Evolutionary conservation across 2,113 vertebrate genomes (phyloP).

Genomic region (Butastur rufipennis): DNA sequence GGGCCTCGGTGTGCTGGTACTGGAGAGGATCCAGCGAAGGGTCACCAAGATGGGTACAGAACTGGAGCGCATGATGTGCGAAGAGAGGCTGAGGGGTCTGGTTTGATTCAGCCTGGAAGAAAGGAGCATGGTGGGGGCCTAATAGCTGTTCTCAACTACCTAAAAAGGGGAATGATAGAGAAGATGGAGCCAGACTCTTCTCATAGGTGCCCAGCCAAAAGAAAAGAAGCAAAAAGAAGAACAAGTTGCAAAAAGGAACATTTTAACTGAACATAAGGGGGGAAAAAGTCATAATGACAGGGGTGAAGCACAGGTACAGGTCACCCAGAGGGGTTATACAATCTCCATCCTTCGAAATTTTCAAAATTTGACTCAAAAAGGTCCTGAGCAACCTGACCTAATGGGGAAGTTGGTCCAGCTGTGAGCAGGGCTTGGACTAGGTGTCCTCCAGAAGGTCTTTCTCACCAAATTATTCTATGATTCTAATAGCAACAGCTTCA

Average conservation of each 20-base stretch:
- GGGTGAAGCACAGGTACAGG: background rate
- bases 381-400: background rate
- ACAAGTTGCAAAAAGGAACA: background rate
- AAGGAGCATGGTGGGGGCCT: accelerated
- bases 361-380: background rate
- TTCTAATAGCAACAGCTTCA: background rate
- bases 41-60: background rate
- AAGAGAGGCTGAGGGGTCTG: background rate
- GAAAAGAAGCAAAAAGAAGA: background rate
- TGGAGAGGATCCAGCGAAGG: background rate
- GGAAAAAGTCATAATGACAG: background rate
- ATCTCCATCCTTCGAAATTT: background rate
- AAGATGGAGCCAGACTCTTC: background rate
- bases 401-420: background rate
- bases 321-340: background rate
- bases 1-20: background rate
- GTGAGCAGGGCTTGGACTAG: background rate
- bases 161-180: background rate
- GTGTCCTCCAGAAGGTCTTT: background rate
- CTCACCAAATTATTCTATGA: background rate
- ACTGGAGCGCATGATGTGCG: background rate
- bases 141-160: background rate
- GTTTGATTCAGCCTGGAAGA: background rate
- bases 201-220: background rate
- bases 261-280: background rate